Evolutionary conservation across 2,888 invertebrate species (phyloP), one percentile per base, ranked within the genome.

Genomic region (Chamaedrilus cognettii): DNA sequence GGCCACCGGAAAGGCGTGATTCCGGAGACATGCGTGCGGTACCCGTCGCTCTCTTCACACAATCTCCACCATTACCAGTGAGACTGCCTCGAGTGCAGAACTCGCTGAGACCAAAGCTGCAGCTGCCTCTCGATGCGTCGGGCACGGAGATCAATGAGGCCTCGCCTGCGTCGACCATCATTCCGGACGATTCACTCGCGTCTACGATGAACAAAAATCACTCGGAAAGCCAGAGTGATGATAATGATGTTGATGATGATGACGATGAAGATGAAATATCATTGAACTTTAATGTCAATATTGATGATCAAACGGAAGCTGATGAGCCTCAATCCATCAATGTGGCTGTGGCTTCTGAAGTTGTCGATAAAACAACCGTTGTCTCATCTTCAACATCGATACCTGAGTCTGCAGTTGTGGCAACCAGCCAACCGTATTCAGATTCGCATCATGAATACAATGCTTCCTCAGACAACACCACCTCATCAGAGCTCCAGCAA

Each of bases 241-340:
- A 42, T 42, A 42, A 42, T 42, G 42, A 42, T 42, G 42, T 19
- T 42, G 19, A 42, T 15, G 19, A 66, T 28, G 66, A 30, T 34
- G 58, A 42, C 23, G 57, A 59, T 55, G 64, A 60, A n/a, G 64
- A 64, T 30, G 58, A 67, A 19, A 32, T 64, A 5, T 67, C 67
- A 1, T 35, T 67, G n/a, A 67, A 31, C 33, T 67, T 58, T 34
- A 59, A 42, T 42, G 51, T 67, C 30, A 58, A 67, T 34, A 42
- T 50, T 19, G 64, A 64, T 51, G 42, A 42, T 42, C n/a, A n/a
- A n/a, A n/a, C n/a, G n/a, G 64, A 60, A n/a, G 64, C 60, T 30
- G 58, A 67, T n/a, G 35, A 60, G 4, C 64, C 67, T 1, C 32
- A 64, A 28, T 64, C 23, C 33, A 64, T 58, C 31, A 59, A 42